Conservation (phyloP, 1,140 invertebrate species). For the Drosophila ficusphila region DNA sequence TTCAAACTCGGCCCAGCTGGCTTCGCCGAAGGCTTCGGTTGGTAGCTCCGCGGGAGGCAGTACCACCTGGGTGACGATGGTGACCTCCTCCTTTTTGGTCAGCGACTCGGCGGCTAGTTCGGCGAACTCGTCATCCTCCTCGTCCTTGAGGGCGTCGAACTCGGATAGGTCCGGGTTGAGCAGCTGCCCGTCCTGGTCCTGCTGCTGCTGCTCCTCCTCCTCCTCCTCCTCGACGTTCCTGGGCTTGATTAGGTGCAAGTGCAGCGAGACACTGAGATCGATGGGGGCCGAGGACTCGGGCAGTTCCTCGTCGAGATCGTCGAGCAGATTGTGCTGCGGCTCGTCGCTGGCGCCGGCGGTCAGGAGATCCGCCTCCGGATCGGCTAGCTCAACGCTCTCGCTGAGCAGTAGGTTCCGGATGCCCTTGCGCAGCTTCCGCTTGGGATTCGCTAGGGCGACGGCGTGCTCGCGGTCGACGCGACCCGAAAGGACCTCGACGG, state of each 20-base stretch:
- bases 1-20: slow-evolving; percentile 87
- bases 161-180: slow-evolving; percentile 75
- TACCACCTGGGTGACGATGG: slow-evolving; percentile 67
- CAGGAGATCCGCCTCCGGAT: slow-evolving; percentile 69
- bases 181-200: not conserved
- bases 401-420: slow-evolving; percentile 89
- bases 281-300: slow-evolving; percentile 85
- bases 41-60: slow-evolving; percentile 50
- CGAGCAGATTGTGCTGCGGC: slow-evolving; percentile 88
- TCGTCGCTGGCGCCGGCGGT: slow-evolving; percentile 54
- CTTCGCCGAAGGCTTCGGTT: slow-evolving; percentile 84
- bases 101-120: slow-evolving; percentile 90
- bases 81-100: slow-evolving; percentile 85
- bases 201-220: slow-evolving; percentile 16
- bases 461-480: slow-evolving; percentile 87
- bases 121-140: slow-evolving; percentile 90
- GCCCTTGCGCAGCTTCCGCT: slow-evolving; percentile 86
- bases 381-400: slow-evolving; percentile 86
- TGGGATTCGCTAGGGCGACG: slow-evolving; percentile 86
- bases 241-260: slow-evolving; percentile 85
- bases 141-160: slow-evolving; percentile 85
- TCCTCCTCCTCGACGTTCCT: slow-evolving; percentile 76
- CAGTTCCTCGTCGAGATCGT: slow-evolving; percentile 88
- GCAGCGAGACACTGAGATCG: slow-evolving; percentile 87
- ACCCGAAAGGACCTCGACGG: slow-evolving; percentile 93